Evolutionary conservation across 2,888 invertebrate species (phyloP), one percentile per base, ranked within the genome.

Genomic region (Ypsolopha sequella): DNA sequence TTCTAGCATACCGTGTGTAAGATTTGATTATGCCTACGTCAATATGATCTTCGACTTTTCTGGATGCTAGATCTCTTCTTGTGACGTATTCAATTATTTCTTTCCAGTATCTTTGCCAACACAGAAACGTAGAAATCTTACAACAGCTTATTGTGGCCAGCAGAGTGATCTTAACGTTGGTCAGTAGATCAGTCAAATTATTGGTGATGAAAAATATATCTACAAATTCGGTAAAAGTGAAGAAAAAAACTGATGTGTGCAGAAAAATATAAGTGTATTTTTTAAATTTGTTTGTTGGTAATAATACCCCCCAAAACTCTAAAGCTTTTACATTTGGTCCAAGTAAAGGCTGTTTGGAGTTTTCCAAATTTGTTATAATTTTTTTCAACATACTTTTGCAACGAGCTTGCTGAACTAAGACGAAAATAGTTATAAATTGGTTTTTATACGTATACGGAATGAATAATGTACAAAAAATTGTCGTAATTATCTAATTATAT

Each of bases 141-240:
- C 59, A 56, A 0, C 80, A 76, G 50, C 76, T 80, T 0, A 85
- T 71, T 0, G 76, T 76, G 0, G 82, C 76, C 1, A 84, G 48
- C 66, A 85, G 68, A 0, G 80, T 80, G 0, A 84, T 79, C 55
- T 85, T 85, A 6, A 84, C 51, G 51, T 84, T 84, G 35, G 73
- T 77, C 7, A 85, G 47, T 1, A 84, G 60, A 38, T 80, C 57
- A 59, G 64, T 76, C 39, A 85, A 60, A 35, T 85, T 69, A 0
- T 67, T 62, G 59, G 76, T 80, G 3, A 82, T 63, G 46, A 75
- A 82, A 75, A 76, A 82, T 6, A 85, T 68, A 34, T 85, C 85
- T 0, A 76, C 63, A n/a, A 64, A 78, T 54, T 81, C 80, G 0
- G 80, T 76, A 0, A 67, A 69, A 0, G 73, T 74, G 36, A 84